These are phyloP conservation scores for Alligator mississippiensis DNA, from an alignment of 2,113 vertebrate genomes.

Conservation along the genomic window DNA sequence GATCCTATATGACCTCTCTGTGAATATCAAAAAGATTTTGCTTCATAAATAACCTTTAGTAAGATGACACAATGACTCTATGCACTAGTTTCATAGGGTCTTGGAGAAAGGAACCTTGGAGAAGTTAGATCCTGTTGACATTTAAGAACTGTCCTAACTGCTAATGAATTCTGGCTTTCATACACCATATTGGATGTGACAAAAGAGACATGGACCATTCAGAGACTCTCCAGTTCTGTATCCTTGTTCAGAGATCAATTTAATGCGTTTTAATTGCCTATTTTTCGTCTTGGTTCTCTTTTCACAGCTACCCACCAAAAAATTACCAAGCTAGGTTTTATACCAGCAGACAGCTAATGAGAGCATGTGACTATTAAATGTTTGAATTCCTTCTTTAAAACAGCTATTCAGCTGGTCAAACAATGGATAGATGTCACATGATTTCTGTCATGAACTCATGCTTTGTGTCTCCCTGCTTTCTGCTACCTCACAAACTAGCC, in stretches of 20 bases:
- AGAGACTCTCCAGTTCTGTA: constrained; percentile 37
- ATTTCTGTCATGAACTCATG: not conserved
- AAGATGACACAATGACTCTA: not conserved
- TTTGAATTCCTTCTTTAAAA: constrained; percentile 48
- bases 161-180: constrained; percentile 19
- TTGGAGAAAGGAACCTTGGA: not conserved
- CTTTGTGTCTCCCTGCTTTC: not conserved
- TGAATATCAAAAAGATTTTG: not conserved
- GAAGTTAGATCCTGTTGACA: not conserved
- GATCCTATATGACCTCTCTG: not conserved
- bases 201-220: constrained; percentile 37
- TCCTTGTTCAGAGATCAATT: constrained; percentile 63
- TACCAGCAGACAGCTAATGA: constrained; percentile 60
- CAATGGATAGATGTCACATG: constrained; percentile 10
- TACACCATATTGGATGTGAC: constrained; percentile 27
- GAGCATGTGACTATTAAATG: constrained; percentile 44
- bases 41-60: not conserved
- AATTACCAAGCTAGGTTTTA: constrained; percentile 61
- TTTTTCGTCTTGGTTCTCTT: constrained; percentile 66
- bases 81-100: not conserved
- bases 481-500: not conserved
- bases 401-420: not conserved
- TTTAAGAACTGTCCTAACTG: constrained; percentile 5
- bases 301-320: constrained; percentile 53
- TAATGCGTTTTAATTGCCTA: constrained; percentile 74